Evolutionary conservation across 2,888 invertebrate species (phyloP).

Genomic region (Cephus pulcher): DNA sequence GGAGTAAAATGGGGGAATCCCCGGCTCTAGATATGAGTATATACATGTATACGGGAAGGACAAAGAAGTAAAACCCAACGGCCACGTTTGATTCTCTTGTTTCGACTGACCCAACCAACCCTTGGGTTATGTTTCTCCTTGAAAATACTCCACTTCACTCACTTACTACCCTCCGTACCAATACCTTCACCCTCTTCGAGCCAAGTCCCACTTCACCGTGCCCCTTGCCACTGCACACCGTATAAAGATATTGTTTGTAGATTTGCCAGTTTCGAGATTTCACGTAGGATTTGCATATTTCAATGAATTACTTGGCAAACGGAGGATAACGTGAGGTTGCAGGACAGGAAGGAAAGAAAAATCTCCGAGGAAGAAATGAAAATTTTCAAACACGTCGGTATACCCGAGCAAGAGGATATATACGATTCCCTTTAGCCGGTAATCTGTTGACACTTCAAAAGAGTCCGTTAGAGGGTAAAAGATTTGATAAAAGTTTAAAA

Average conservation of each 20-base stretch:
- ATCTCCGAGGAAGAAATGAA: not conserved
- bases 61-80: not conserved
- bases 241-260: slow-evolving; percentile 20
- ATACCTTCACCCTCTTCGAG: not conserved
- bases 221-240: not conserved
- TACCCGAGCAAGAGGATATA: not conserved
- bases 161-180: not conserved
- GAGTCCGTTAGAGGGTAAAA: not conserved
- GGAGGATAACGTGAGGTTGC: not conserved
- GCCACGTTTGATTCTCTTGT: slow-evolving; percentile 6
- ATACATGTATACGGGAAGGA: not conserved
- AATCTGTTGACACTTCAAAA: not conserved
- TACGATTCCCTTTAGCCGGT: not conserved
- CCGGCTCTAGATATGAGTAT: not conserved
- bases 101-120: not conserved
- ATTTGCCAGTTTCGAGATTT: slow-evolving; percentile 23
- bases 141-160: not conserved
- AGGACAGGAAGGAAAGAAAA: not conserved
- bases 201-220: too few relatives aligned
- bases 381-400: not conserved
- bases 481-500: not conserved
- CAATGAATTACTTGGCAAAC: not conserved
- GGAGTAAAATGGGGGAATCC: not conserved
- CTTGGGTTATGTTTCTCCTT: not conserved
- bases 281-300: slow-evolving; percentile 17